These are phyloP conservation scores for Bryconaethiops microstoma DNA, from an alignment of 2,797 vertebrate genomes.

Conservation along the genomic window DNA sequence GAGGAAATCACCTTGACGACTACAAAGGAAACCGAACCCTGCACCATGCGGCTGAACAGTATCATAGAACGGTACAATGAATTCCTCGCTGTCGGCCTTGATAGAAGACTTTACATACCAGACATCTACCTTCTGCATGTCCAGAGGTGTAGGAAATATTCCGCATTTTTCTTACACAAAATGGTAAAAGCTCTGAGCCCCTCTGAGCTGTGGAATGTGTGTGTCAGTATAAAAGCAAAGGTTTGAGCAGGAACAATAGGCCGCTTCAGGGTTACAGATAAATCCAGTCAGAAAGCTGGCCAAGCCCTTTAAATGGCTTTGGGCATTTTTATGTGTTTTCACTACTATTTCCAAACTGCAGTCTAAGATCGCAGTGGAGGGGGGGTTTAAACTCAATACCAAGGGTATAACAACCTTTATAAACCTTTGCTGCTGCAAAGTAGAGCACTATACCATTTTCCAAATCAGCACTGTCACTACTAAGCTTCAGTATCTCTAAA, in stretches of 20 bases:
- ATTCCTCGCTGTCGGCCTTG: neutral
- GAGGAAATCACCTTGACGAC: neutral
- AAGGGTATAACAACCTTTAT: neutral
- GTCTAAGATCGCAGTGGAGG: neutral
- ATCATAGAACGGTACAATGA: neutral
- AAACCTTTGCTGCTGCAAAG: neutral
- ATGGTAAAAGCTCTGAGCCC: neutral
- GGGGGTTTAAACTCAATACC: too few species aligned
- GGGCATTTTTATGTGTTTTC: neutral
- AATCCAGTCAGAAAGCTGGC: constrained; percentile 20
- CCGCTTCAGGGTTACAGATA: constrained; percentile 45
- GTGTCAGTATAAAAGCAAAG: constrained; percentile 32
- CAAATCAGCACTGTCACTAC: neutral
- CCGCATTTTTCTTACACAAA: neutral
- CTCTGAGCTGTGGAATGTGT: constrained; percentile 29
- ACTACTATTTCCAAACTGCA: neutral
- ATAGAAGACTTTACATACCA: constrained; percentile 3
- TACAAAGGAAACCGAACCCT: neutral
- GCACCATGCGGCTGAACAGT: neutral
- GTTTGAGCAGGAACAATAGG: constrained; percentile 37
- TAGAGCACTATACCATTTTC: neutral
- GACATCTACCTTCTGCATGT: neutral
- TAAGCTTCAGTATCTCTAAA: neutral
- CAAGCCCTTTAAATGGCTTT: constrained; percentile 23
- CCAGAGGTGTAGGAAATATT: neutral